These are phyloP conservation scores for Dryas iulia DNA, from an alignment of 1,140 invertebrate species.

Conservation along the genomic window DNA sequence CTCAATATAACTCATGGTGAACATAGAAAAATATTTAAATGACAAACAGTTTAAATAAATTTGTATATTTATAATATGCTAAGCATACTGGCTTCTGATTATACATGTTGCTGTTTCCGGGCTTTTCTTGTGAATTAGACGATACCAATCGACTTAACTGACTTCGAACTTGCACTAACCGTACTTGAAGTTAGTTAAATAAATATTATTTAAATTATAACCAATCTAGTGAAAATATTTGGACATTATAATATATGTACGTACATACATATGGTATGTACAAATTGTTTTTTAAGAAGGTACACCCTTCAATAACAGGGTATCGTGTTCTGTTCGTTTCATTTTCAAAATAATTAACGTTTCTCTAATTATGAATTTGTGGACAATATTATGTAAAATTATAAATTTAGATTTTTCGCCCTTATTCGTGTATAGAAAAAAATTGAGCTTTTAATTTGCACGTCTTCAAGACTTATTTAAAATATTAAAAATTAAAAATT, in stretches of 20 bases:
- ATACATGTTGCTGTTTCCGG: not conserved
- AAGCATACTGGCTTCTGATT: not conserved
- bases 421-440: conserved; percentile 52
- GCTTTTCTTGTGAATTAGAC: not conserved
- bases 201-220: not conserved
- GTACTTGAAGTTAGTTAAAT: not conserved
- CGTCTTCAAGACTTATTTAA: not conserved
- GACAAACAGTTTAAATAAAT: not conserved
- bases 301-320: conserved; percentile 47
- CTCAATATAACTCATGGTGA: not conserved
- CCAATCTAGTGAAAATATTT: not conserved
- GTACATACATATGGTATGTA: conserved; percentile 4
- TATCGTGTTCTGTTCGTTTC: conserved; percentile 47
- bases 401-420: conserved; percentile 42
- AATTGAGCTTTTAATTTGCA: not conserved
- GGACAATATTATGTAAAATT: conserved; percentile 58
- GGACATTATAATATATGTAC: not conserved
- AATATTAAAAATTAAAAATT: not conserved
- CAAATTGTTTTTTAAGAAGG: conserved; percentile 11
- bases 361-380: conserved; percentile 47
- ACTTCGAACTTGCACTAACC: not conserved
- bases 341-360: conserved; percentile 33
- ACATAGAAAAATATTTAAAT: not conserved
- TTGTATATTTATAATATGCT: conserved; percentile 1
- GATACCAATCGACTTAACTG: not conserved